Evolutionary conservation across 1,140 invertebrate species (phyloP).

Genomic region (Yoshiicerus persimilis): DNA sequence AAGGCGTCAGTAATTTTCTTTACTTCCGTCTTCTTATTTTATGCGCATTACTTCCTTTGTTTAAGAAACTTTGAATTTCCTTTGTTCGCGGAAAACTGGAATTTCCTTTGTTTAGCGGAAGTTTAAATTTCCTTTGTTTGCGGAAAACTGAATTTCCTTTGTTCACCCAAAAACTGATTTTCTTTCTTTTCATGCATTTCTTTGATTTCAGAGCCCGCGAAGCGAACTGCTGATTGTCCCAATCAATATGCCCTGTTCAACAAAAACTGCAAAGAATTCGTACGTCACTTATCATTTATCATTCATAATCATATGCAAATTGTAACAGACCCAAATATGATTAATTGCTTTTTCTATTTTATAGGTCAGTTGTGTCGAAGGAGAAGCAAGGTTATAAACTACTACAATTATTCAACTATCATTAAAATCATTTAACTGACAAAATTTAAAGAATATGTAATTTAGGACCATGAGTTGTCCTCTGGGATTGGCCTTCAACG

Average conservation of each 20-base stretch:
- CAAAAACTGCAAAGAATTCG: constrained; percentile 76
- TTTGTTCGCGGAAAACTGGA: neutral
- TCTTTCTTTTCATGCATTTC: neutral
- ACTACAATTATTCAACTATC: no score
- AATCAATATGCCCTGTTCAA: constrained; percentile 72
- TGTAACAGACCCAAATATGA: no score
- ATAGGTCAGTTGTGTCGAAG: constrained; percentile 71
- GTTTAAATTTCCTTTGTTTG: no score
- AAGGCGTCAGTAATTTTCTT: constrained; percentile 64
- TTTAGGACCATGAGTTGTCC: constrained; percentile 67
- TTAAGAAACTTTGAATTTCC: neutral
- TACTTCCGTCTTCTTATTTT: neutral
- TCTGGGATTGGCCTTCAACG: constrained; percentile 81
- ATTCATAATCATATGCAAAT: no score
- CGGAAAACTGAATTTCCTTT: no score
- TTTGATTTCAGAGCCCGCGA: constrained; percentile 59
- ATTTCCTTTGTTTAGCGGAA: neutral
- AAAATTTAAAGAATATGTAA: no score
- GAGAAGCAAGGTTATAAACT: no score
- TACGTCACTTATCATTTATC: constrained; percentile 50
- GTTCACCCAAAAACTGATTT: no score
- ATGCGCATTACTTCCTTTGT: neutral
- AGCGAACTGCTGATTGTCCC: constrained; percentile 75
- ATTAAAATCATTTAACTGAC: no score
- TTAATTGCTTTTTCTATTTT: no score